phyloP scores from a whole-genome alignment of 1,140 invertebrate genomes.

The Colletes gigas region DNA sequence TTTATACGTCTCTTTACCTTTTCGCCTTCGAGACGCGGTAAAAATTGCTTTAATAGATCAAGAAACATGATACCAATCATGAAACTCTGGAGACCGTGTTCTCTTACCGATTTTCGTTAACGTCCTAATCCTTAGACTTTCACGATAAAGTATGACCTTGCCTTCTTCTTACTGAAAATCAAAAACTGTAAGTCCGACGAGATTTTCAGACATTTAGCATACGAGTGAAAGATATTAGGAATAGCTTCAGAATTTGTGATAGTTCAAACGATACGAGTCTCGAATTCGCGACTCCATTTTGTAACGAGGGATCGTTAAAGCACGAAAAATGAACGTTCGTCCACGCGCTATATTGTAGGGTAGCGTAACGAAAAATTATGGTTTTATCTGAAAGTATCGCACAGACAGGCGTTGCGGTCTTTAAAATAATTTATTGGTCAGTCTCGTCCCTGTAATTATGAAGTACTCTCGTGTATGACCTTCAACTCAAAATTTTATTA shows the following conservation, averaged over 20 bases:
- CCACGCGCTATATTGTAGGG: neutral
- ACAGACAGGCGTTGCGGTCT: conserved; percentile 5
- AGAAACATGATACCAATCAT: conserved; percentile 17
- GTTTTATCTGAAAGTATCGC: conserved; percentile 12
- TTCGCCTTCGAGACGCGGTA: neutral
- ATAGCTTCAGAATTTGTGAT: no score
- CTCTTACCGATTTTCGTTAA: neutral
- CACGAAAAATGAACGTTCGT: neutral
- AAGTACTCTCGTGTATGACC: conserved; percentile 33
- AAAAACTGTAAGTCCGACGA: no score
- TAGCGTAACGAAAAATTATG: conserved; percentile 15
- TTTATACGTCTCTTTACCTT: conserved; percentile 27
- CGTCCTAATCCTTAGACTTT: no score
- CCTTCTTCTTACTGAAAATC: no score
- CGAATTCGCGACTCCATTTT: neutral
- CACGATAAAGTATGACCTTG: neutral
- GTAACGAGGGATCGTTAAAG: neutral
- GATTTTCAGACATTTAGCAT: no score
- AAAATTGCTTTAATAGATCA: conserved; percentile 31
- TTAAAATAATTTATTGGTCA: conserved; percentile 46
- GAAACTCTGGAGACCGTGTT: neutral
- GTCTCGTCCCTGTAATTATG: conserved; percentile 32
- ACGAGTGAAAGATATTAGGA: no score
- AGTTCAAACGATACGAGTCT: no score
- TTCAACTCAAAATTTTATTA: conserved; percentile 40